phyloP scores from a whole-genome alignment of 2,888 invertebrate genomes.

The Endomychus coccineus region DNA sequence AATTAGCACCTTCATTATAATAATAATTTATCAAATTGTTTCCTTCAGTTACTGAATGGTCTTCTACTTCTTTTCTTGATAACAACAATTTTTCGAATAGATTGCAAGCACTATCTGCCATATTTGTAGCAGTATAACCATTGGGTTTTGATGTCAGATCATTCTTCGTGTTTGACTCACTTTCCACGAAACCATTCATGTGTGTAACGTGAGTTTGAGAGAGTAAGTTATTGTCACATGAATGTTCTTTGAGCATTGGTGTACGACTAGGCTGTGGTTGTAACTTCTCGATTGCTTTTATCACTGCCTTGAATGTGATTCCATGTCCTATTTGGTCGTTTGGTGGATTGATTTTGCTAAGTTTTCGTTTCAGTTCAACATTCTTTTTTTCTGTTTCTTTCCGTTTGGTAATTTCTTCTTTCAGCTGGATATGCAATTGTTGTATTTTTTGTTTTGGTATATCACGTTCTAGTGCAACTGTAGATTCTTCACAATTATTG shows the following conservation, averaged over 20 bases:
- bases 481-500: neutral
- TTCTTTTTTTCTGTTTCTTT: constrained; percentile 57
- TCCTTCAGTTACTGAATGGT: constrained; percentile 9
- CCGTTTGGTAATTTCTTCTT: constrained; percentile 55
- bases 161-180: constrained; percentile 2
- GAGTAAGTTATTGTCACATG: neutral
- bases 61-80: constrained; percentile 18
- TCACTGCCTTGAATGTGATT: too few relatives aligned
- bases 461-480: neutral
- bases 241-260: constrained; percentile 1
- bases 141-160: neutral
- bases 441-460: neutral
- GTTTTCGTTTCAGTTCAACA: constrained; percentile 52
- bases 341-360: constrained; percentile 31
- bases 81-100: constrained; percentile 12
- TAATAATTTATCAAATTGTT: neutral
- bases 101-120: constrained; percentile 2
- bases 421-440: constrained; percentile 51
- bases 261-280: constrained; percentile 1
- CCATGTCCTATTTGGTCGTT: too few relatives aligned
- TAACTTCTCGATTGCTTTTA: constrained; percentile 9
- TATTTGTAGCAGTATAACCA: neutral
- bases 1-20: constrained; percentile 13
- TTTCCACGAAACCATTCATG: constrained; percentile 4
- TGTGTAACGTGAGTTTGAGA: neutral